phyloP scores from a whole-genome alignment of 2,113 vertebrate genomes.

The Sturnira hondurensis region DNA sequence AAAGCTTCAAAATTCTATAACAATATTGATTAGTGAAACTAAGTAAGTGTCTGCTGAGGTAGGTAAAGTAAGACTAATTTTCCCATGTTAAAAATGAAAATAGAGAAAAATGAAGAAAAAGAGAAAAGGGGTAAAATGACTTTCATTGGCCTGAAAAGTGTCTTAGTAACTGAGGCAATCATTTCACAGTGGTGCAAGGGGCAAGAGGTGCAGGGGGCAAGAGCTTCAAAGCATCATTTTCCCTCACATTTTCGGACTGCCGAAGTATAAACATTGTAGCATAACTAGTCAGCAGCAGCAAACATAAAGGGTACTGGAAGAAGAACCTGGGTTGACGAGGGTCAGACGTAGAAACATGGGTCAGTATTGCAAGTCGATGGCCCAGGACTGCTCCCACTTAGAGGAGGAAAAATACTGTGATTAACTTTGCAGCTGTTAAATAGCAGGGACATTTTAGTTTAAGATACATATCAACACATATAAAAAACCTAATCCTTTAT shows the following conservation, averaged over 20 bases:
- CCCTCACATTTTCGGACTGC: background rate
- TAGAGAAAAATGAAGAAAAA: conserved; percentile 19
- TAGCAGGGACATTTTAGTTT: background rate
- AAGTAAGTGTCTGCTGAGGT: background rate
- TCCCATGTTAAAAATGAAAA: background rate
- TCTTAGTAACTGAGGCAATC: background rate
- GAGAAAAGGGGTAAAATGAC: background rate
- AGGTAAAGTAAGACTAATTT: background rate
- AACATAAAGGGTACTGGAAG: background rate
- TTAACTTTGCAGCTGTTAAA: background rate
- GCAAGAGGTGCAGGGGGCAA: accelerated
- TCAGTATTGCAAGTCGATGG: background rate
- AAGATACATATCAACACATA: background rate
- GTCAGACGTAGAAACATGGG: accelerated
- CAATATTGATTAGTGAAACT: background rate
- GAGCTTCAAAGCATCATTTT: background rate
- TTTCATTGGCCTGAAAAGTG: background rate
- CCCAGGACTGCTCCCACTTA: background rate
- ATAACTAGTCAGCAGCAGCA: background rate
- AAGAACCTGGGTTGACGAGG: background rate
- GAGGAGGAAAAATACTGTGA: background rate
- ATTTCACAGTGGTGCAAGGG: background rate
- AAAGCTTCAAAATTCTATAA: background rate
- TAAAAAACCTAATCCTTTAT: background rate
- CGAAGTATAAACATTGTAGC: background rate